Evolutionary conservation across 2,888 invertebrate genomes (phyloP), one percentile per base, ranked within the genome.

Genomic region (Isotomurus palustris): DNA sequence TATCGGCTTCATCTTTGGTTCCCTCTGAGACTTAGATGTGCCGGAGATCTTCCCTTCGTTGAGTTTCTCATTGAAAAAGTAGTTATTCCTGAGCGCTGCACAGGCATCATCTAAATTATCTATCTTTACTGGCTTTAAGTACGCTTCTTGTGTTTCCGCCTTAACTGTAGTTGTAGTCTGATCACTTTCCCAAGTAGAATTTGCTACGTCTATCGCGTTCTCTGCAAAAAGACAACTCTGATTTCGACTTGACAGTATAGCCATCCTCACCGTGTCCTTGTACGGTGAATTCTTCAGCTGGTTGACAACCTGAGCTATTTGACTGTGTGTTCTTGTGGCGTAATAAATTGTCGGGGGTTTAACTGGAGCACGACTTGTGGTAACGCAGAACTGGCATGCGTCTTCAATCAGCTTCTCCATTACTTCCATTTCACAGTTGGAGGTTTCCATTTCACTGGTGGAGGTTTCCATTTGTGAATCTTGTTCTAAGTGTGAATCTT

Each of bases 261-360:
- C 60, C 67, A 67, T 69, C 45, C 49, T 57, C 1, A 44, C 44
- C 12, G 45, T 19, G 1, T 27, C 35, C 3, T 32, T 3, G 36
- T 69, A 69, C 0, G 44, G 32, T 0, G 67, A 61, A 2, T 10
- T 14, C 44, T 62, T 62, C 1, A 69, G 21, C 50, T 69, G 64
- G 14, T 58, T 60, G 1, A 64, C 58, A n/a, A 67, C 67, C 36
- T 62, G 61, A 2, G 56, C 27, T 3, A 69, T 62, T 53, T 69
- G 67, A 1, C 60, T 54, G 44, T 64, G 66, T 1, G 69, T 69
- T 28, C 69, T 44, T 3, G 67, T 64, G 2, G 61, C 53, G 41
- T 66, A 69, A 24, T 58, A 62, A 28, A 66, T 64, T 36, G n/a
- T 43, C 14, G 66, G 66, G 1, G 59, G 53, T 2, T 48, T 10